These are phyloP conservation scores for Hozukius guyotensis DNA, from an alignment of 2,797 vertebrate genomes.

Conservation along the genomic window DNA sequence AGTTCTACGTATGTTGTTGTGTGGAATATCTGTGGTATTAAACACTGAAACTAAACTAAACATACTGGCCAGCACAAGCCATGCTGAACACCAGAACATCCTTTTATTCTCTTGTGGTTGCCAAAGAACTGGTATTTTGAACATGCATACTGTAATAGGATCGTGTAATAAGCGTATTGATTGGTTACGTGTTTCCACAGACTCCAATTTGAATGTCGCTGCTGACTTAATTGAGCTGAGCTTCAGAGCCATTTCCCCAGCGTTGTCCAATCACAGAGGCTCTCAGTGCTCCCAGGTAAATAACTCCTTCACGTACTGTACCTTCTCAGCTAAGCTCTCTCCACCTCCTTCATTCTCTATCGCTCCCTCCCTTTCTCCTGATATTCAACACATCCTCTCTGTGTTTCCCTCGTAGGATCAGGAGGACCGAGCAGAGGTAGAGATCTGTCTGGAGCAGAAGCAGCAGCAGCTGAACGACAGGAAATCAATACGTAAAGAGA, in stretches of 20 bases:
- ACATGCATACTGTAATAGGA: not conserved
- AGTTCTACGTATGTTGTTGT: not conserved
- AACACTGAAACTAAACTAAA: not conserved
- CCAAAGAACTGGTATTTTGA: not conserved
- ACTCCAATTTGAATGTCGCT: constrained; percentile 64
- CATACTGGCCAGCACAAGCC: not conserved
- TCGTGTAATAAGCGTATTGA: not conserved
- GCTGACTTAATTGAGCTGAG: constrained; percentile 58
- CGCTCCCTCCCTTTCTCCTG: not conserved
- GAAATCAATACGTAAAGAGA: constrained; percentile 86
- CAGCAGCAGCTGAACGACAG: constrained; percentile 80
- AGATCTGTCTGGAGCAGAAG: constrained; percentile 62
- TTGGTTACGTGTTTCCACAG: constrained; percentile 62
- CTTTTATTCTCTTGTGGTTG: not conserved
- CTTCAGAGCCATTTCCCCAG: constrained; percentile 75
- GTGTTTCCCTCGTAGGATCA: not conserved
- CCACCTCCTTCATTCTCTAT: not conserved
- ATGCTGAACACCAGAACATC: not conserved
- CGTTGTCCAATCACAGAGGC: constrained; percentile 66
- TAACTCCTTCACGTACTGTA: no score
- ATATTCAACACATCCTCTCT: not conserved
- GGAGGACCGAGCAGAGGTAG: constrained; percentile 22
- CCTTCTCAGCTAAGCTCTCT: not conserved
- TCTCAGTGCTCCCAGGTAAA: constrained; percentile 79
- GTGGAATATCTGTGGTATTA: not conserved